Conservation (phyloP, 2,888 invertebrate genomes). For the Apamea monoglypha region DNA sequence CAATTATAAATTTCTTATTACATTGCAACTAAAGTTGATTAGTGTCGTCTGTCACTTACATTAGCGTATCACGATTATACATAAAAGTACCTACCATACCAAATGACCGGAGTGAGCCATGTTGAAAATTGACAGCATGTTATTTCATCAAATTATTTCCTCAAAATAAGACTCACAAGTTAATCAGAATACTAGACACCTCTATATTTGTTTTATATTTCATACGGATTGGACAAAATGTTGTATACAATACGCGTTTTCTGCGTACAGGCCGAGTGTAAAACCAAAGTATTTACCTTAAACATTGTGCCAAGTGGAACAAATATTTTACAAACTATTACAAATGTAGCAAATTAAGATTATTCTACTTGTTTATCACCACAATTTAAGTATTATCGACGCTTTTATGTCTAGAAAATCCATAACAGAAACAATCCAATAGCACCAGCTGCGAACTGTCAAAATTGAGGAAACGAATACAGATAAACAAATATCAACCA, state of each 20-base stretch:
- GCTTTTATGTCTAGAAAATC: slow-evolving; percentile 76
- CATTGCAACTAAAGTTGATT: slow-evolving; percentile 52
- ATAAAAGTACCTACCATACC: slow-evolving; percentile 69
- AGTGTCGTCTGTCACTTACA: slow-evolving; percentile 59
- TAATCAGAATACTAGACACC: slow-evolving; percentile 30
- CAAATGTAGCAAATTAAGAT: slow-evolving; percentile 55
- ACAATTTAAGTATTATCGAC: slow-evolving; percentile 64
- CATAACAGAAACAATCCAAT: slow-evolving; percentile 81
- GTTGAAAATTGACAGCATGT: slow-evolving; percentile 83
- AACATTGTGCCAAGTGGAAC: slow-evolving; percentile 73
- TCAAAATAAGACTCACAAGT: slow-evolving; percentile 44
- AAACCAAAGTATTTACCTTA: slow-evolving; percentile 75
- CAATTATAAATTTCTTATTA: slow-evolving; percentile 50
- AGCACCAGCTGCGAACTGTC: slow-evolving; percentile 88
- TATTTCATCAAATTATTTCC: slow-evolving; percentile 61
- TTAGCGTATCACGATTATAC: slow-evolving; percentile 66
- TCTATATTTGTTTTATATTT: slow-evolving; percentile 40
- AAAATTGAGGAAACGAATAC: slow-evolving; percentile 70
- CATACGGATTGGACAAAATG: slow-evolving; percentile 50
- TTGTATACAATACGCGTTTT: slow-evolving; percentile 63
- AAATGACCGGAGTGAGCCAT: slow-evolving; percentile 82
- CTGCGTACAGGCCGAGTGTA: slow-evolving; percentile 51
- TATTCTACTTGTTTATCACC: slow-evolving; percentile 52
- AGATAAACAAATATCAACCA: slow-evolving; percentile 63
- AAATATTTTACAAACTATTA: slow-evolving; percentile 40